Evolutionary conservation across 2,888 invertebrate genomes (phyloP).

Genomic region (Acleris laterana): DNA sequence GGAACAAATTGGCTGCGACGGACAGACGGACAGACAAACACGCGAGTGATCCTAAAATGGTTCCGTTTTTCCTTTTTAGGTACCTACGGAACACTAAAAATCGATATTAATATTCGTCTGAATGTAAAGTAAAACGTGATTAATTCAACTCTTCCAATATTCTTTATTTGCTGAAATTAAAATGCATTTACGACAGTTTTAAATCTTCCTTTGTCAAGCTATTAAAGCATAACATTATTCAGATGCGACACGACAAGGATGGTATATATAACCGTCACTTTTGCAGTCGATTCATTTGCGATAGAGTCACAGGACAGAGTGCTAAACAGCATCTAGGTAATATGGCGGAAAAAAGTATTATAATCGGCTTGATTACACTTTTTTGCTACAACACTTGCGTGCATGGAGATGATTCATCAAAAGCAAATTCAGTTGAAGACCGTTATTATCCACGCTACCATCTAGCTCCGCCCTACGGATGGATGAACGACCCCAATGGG

Average conservation of each 20-base stretch:
- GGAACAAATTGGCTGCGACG: too few relatives aligned
- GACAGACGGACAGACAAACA: too few relatives aligned
- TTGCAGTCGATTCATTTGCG: conserved; percentile 45
- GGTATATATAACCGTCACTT: conserved; percentile 47
- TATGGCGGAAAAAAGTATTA: conserved; percentile 40
- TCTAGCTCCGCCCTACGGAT: conserved; percentile 64
- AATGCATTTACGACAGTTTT: too few relatives aligned
- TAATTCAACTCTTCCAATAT: too few relatives aligned
- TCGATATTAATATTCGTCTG: too few relatives aligned
- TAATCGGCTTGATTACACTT: conserved; percentile 45
- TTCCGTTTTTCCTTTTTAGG: too few relatives aligned
- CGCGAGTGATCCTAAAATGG: too few relatives aligned
- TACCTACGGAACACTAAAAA: too few relatives aligned
- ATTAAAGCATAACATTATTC: conserved; percentile 23
- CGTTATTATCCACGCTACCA: conserved; percentile 66
- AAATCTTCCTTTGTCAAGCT: background rate
- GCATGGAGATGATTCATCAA: conserved; percentile 15
- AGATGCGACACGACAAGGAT: conserved; percentile 39
- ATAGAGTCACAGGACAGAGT: conserved; percentile 29
- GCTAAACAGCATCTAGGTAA: conserved; percentile 9
- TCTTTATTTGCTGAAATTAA: too few relatives aligned
- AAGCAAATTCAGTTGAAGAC: conserved; percentile 40
- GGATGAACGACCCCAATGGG: conserved; percentile 85
- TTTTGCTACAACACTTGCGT: conserved; percentile 43
- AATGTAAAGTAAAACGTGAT: too few relatives aligned